Conservation (phyloP, 2,113 vertebrate species). For the Aleadryas rufinucha region DNA sequence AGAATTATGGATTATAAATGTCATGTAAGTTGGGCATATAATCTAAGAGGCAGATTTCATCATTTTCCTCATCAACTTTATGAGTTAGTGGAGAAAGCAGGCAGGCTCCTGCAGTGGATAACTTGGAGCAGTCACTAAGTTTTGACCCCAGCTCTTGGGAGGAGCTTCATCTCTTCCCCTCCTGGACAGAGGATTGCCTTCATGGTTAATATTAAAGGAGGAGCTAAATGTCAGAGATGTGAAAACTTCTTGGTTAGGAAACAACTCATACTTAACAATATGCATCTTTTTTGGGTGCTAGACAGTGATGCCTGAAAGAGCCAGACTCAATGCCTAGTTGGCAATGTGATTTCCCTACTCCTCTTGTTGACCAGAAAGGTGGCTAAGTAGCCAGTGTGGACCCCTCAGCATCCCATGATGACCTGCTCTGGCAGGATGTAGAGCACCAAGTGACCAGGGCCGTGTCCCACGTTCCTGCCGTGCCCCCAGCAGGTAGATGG, state of each 20-base stretch:
- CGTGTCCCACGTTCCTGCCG: rapidly evolving
- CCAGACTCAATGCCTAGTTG: rapidly evolving
- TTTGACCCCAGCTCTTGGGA: not conserved
- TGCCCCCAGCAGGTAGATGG: not conserved
- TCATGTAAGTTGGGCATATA: not conserved
- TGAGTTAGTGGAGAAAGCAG: not conserved
- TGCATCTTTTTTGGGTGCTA: not conserved
- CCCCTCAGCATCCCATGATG: rapidly evolving
- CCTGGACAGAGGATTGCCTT: not conserved
- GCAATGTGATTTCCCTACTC: not conserved
- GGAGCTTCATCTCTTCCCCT: not conserved
- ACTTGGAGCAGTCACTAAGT: not conserved
- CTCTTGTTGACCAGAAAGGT: not conserved
- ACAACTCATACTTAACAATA: not conserved
- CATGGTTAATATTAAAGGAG: rapidly evolving
- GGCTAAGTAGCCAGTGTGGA: rapidly evolving
- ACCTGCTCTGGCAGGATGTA: rapidly evolving
- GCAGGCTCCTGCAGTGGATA: not conserved
- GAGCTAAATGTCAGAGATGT: not conserved
- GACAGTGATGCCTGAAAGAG: not conserved
- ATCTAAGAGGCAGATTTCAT: not conserved
- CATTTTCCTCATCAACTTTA: not conserved
- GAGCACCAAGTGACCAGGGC: rapidly evolving
- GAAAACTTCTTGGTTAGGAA: not conserved
- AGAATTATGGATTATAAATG: not conserved